Base-by-base conservation (phyloP, 2,113 vertebrate genomes). In the Piaya cayana region DNA sequence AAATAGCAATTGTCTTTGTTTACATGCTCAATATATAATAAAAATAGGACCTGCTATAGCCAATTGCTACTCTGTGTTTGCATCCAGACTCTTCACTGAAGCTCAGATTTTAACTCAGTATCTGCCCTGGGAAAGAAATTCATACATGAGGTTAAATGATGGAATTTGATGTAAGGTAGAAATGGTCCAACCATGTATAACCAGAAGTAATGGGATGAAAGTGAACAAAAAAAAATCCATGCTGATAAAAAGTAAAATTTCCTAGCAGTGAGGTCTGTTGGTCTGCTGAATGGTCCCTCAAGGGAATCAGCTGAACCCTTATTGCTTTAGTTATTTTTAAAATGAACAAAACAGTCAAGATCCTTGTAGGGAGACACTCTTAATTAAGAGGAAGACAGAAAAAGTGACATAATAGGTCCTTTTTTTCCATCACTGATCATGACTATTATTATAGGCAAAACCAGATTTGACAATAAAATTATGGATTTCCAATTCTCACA, bases 331-430 rank as follows among this genome's bases (percentile, higher is more conserved):
- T 83, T 96, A 93, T 93, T 96, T 96, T 92, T 90, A 84, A 95
- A 96, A 70, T 62, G 88, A 90, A 92, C 86, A 96, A 88, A 96
- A 78, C 86, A 90, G 79, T 92, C n/a, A 84, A 79, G 76, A 96
- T 88, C 77, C 59, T 90, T 93, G 69, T 92, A 90, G 87, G 88
- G 36, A 96, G 64, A 64, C 50, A 84, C 74, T 86, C 56, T 94
- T 95, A 94, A 96, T 94, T 96, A 97, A 96, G 53, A 94, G 71
- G 68, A 96, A 88, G 82, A 76, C 58, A 95, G 76, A 71, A 86
- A 92, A 96, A 93, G 88, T 75, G 39, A 90, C 82, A 75, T 74
- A 91, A 94, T 88, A 43, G 36, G 4, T 86, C 52, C 93, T 80
- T 90, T 83, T 39, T 94, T 93, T 82, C n/a, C 68, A 72, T 75